Base-by-base conservation (phyloP, 1,140 invertebrate genomes). In the Cryptotermes secundus region DNA sequence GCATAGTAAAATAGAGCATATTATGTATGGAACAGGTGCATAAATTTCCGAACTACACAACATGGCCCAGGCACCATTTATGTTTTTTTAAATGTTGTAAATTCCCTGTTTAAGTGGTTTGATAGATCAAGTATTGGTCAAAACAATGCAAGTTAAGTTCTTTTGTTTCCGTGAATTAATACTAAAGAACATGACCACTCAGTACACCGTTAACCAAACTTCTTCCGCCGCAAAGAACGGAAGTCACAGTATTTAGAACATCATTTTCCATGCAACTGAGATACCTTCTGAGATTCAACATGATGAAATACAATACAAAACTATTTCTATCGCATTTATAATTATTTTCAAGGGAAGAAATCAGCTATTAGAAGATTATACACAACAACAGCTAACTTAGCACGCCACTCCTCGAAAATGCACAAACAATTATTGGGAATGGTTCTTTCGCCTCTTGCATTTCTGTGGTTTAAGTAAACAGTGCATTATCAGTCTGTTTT, bases 1-100 rank as follows among this genome's bases (percentile, higher is more conserved):
- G 72, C 83, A 86, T 86, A 86, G 82, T 86, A 86, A 86, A 86
- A 86, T 86, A 86, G 86, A 86, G 84, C 84, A 83, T 85, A 86
- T 85, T 83, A 86, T 85, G 82, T 83, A 86, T 85, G 82, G 82
- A 86, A 86, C 84, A 86, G 83, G 86, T 84, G 86, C 83, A 84
- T 84, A 83, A 83, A 86, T 85, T 85, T 84, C 81, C 83, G 81
- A 86, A 86, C 83, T 85, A 80, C 65, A 85, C 84, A 86, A 86
- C 85, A 84, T 85, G 83, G 83, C 84, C 82, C 81, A 86, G 86
- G 86, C 86, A 86, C 86, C 86, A 84, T 65, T 82, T 53, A 12
- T 85, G 83, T 82, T 38, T 38, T 59, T 59, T 22, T 49, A 81
- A 85, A 85, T 85, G 81, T 53, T 65, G 80, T 85, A 84, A 85